Percentiles rank a stretch among this genome's conserved stretches.
Evolutionary conservation across 2,888 invertebrate species (phyloP).

Genomic region (Idaea straminata): DNA sequence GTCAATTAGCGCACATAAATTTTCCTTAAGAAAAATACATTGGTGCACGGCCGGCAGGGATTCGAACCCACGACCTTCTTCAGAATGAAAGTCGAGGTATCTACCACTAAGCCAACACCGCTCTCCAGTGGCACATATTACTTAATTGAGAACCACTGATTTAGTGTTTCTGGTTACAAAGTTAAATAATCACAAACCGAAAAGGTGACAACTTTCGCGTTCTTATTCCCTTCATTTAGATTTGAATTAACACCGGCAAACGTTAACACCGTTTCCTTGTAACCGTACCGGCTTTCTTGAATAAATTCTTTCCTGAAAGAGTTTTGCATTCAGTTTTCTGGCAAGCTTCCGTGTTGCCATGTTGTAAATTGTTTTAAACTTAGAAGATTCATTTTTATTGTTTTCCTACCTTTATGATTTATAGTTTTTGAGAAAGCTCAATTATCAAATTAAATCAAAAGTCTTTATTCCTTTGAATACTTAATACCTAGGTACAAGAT

Average conservation of each 20-base stretch:
- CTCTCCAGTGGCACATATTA: background rate
- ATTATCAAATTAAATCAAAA: no score
- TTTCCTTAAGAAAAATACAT: no score
- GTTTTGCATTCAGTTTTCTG: constrained; percentile 5
- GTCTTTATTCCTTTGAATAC: no score
- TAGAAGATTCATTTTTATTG: no score
- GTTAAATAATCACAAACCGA: background rate
- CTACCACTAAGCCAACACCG: no score
- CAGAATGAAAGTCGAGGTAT: no score
- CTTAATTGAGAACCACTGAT: background rate
- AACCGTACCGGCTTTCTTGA: constrained; percentile 4
- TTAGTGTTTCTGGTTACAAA: background rate
- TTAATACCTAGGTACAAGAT: no score
- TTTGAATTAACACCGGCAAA: constrained; percentile 1
- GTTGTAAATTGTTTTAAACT: background rate
- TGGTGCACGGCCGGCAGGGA: no score
- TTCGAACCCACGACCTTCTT: no score
- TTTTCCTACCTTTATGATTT: no score
- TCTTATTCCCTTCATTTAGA: constrained; percentile 7
- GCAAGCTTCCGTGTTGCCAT: background rate
- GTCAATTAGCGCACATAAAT: no score
- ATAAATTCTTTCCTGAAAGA: constrained; percentile 14
- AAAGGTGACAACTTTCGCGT: background rate
- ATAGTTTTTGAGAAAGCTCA: no score
- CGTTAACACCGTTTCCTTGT: background rate